phyloP scores from a whole-genome alignment of 1,140 invertebrate genomes.

The Alviniconcha marisindica region DNA sequence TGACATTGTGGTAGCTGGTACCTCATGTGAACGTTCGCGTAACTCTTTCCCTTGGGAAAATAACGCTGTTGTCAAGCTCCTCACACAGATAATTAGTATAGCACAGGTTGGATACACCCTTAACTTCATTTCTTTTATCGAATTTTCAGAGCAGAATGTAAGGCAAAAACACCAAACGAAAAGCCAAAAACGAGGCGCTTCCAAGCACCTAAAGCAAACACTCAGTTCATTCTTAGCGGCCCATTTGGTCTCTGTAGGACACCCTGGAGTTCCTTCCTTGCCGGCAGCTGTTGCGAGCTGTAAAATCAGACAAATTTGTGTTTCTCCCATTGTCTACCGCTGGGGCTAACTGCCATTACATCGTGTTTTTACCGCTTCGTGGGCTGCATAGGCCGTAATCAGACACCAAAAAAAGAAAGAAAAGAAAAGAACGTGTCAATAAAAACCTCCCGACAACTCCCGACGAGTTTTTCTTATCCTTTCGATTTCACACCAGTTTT shows the following conservation, averaged over 20 bases:
- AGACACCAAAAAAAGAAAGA: slow-evolving; percentile 7
- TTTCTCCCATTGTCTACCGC: slow-evolving; percentile 41
- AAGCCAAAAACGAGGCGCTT: not conserved
- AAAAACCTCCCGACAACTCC: not conserved
- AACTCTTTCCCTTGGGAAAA: slow-evolving; percentile 12
- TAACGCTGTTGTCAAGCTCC: not conserved
- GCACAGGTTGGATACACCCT: not conserved
- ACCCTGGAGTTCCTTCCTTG: not conserved
- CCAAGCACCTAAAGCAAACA: not conserved
- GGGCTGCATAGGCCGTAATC: not conserved
- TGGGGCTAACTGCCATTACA: slow-evolving; percentile 17
- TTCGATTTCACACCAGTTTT: slow-evolving; percentile 24
- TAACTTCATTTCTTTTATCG: not conserved
- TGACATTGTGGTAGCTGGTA: too few relatives aligned
- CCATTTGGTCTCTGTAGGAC: slow-evolving; percentile 12
- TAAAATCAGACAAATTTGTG: slow-evolving; percentile 16
- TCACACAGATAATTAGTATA: not conserved
- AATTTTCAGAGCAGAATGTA: not conserved
- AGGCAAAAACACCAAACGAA: not conserved
- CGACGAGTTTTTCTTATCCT: not conserved
- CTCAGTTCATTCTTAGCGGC: slow-evolving; percentile 20
- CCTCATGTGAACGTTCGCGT: not conserved
- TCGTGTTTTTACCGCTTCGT: slow-evolving; percentile 30
- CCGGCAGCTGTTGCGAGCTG: slow-evolving; percentile 20
- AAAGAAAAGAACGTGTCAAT: not conserved